A percentile compares a stretch with the other conserved stretches of the same genome.
phyloP scores from a whole-genome alignment of 1,140 invertebrate genomes.

The Drosophila orena region DNA sequence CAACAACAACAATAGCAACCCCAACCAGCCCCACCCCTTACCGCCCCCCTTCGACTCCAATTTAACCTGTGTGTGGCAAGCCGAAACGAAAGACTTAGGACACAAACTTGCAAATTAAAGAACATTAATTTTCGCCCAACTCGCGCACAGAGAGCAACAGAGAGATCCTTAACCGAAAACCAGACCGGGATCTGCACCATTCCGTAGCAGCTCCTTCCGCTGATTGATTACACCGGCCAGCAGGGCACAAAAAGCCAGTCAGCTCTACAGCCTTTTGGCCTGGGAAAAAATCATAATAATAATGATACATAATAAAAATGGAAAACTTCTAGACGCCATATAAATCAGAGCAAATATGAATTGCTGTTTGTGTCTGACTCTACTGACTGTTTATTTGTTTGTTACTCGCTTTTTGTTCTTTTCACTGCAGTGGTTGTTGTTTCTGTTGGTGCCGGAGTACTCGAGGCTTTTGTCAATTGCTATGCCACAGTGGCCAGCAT shows the following conservation, averaged over 20 bases:
- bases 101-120: constrained; percentile 83
- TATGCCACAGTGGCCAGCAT: constrained; percentile 20
- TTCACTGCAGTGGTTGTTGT: constrained; percentile 53
- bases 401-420: constrained; percentile 61
- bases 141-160: constrained; percentile 5
- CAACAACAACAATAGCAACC: constrained; percentile 31
- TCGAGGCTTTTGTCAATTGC: constrained; percentile 57
- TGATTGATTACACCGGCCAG: constrained; percentile 73
- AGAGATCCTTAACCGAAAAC: constrained; percentile 19
- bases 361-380: constrained; percentile 72
- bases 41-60: constrained; percentile 6
- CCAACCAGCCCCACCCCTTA: background rate
- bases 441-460: constrained; percentile 32
- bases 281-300: constrained; percentile 76
- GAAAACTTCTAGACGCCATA: constrained; percentile 83
- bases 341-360: constrained; percentile 83
- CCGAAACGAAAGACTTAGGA: constrained; percentile 77
- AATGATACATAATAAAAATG: constrained; percentile 83
- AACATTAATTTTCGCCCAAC: constrained; percentile 76
- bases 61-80: constrained; percentile 69
- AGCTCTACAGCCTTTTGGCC: constrained; percentile 21
- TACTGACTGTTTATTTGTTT: constrained; percentile 75
- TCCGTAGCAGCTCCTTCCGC: constrained; percentile 40
- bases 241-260: constrained; percentile 19
- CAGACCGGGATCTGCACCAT: constrained; percentile 26